Evolutionary conservation across 2,888 invertebrate genomes (phyloP).

Genomic region (Lymantria dispar): DNA sequence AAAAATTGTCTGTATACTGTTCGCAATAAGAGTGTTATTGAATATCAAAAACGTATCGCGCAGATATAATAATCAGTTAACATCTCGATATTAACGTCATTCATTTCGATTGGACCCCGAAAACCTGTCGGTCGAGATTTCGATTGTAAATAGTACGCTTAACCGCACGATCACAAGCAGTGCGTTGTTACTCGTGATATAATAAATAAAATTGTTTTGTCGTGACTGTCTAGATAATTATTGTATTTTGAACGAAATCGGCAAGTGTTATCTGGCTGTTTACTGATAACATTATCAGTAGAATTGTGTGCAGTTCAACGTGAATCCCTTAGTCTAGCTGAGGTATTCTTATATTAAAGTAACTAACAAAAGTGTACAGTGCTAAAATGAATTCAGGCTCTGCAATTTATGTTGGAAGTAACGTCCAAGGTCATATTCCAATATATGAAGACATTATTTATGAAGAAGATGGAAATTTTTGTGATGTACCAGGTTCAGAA

Average conservation of each 20-base stretch:
- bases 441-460: slow-evolving; percentile 35
- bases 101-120: slow-evolving; percentile 53
- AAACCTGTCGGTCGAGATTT: slow-evolving; percentile 71
- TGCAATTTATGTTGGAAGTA: slow-evolving; percentile 27
- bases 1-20: background rate
- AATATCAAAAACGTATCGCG: slow-evolving; percentile 22
- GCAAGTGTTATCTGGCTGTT: slow-evolving; percentile 53
- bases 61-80: slow-evolving; percentile 45
- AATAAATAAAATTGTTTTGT: slow-evolving; percentile 36
- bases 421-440: slow-evolving; percentile 16
- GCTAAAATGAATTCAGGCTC: slow-evolving; percentile 44
- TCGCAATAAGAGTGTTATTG: background rate
- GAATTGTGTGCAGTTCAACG: slow-evolving; percentile 51
- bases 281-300: slow-evolving; percentile 56
- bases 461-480: slow-evolving; percentile 68
- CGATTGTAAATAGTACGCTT: slow-evolving; percentile 64
- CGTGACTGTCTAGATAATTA: background rate
- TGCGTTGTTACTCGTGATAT: slow-evolving; percentile 41
- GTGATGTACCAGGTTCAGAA: slow-evolving; percentile 61
- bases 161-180: slow-evolving; percentile 54
- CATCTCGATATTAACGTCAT: slow-evolving; percentile 63
- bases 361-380: slow-evolving; percentile 26
- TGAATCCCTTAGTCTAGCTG: slow-evolving; percentile 37
- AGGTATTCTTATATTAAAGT: slow-evolving; percentile 38
- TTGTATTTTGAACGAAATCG: slow-evolving; percentile 39